Conservation (phyloP, 2,113 vertebrate species). For the Lethenteron reissneri region DNA sequence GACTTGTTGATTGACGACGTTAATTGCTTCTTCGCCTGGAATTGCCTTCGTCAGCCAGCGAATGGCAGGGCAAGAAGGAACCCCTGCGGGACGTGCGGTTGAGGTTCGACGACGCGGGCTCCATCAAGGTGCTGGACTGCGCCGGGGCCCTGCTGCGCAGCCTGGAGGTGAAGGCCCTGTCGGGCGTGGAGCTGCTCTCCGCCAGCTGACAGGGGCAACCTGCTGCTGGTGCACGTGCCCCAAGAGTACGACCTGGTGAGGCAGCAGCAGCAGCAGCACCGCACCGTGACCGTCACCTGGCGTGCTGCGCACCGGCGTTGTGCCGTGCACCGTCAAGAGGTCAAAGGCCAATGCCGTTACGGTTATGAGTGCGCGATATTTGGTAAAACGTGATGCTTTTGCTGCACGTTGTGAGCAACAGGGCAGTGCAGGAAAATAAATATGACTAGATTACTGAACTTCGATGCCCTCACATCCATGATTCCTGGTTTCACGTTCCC, state of each 20-base stretch:
- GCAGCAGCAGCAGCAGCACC: slow-evolving; percentile 17
- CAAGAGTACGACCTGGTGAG: slow-evolving; percentile 83
- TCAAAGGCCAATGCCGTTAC: too few relatives aligned
- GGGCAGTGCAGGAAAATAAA: too few relatives aligned
- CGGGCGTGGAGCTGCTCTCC: slow-evolving; percentile 29
- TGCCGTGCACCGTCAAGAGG: too few relatives aligned
- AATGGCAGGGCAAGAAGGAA: slow-evolving; percentile 47
- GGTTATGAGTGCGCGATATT: too few relatives aligned
- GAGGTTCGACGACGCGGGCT: slow-evolving; percentile 30
- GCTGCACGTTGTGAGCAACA: too few relatives aligned
- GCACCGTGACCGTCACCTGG: slow-evolving; percentile 20
- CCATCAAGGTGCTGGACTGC: slow-evolving; percentile 37
- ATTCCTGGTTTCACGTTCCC: too few relatives aligned
- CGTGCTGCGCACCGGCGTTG: too few relatives aligned
- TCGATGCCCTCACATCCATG: too few relatives aligned
- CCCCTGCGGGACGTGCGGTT: slow-evolving; percentile 24
- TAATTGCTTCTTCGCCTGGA: too few relatives aligned
- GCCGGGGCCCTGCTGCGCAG: slow-evolving; percentile 25
- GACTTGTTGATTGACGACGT: too few relatives aligned
- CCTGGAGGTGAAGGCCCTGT: slow-evolving; percentile 27
- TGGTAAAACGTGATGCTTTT: too few relatives aligned
- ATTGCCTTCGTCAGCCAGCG: slow-evolving; percentile 26
- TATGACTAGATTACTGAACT: too few relatives aligned
- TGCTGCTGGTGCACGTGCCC: slow-evolving; percentile 46
- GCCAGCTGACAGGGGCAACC: slow-evolving; percentile 34